Conservation (phyloP, 2,113 vertebrate species). For the Chaetodon auriga region DNA sequence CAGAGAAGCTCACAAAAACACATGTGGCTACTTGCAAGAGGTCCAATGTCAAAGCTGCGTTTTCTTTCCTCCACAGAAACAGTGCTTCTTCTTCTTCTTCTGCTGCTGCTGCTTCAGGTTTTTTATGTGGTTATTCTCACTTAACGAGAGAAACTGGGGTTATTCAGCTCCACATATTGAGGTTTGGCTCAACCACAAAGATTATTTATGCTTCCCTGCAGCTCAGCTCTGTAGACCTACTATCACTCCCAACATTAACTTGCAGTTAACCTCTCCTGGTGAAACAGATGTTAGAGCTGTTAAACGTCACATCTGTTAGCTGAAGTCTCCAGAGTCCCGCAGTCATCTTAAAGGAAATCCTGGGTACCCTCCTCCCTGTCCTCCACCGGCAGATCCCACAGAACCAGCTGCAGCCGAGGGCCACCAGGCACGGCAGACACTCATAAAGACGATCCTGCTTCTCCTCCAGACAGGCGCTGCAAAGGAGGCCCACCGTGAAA, state of each 20-base stretch:
- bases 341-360: slow-evolving; percentile 54
- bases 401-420: slow-evolving; percentile 33
- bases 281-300: slow-evolving; percentile 37
- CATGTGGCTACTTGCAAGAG: neutral
- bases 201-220: slow-evolving; percentile 4
- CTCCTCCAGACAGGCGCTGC: slow-evolving; percentile 37
- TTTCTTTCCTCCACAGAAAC: neutral
- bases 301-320: slow-evolving; percentile 38
- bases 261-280: neutral
- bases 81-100: neutral
- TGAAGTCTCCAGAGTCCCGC: slow-evolving; percentile 7
- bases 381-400: slow-evolving; percentile 4
- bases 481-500: slow-evolving; percentile 65
- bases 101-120: neutral
- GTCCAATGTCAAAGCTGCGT: neutral
- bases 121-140: neutral
- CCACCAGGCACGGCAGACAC: neutral
- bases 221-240: neutral
- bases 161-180: neutral
- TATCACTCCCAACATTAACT: neutral
- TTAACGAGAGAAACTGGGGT: neutral
- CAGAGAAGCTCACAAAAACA: slow-evolving; percentile 11
- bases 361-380: slow-evolving; percentile 22
- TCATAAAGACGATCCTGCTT: slow-evolving; percentile 48
- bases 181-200: neutral